A percentile compares a stretch with the other conserved stretches of the same genome.
These are phyloP conservation scores for Pomatostomus ruficeps DNA, from an alignment of 2,113 vertebrate species.

Conservation along the genomic window DNA sequence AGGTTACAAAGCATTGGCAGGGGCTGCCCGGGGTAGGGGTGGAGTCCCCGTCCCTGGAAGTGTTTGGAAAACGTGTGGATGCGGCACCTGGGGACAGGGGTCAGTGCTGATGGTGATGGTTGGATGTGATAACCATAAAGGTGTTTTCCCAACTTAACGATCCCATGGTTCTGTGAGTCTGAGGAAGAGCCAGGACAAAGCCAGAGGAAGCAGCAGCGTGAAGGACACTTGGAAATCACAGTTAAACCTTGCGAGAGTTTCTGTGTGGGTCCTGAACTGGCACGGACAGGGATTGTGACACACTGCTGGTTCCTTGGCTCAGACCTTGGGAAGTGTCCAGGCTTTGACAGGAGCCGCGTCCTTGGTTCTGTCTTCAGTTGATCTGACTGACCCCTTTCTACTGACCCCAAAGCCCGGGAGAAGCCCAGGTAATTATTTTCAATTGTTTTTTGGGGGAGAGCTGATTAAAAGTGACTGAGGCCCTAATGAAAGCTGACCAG, in stretches of 20 bases:
- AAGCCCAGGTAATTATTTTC: conserved; percentile 24
- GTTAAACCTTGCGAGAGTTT: not conserved
- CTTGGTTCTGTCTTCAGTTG: not conserved
- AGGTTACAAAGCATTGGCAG: not conserved
- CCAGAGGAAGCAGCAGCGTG: not conserved
- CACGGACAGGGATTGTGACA: not conserved
- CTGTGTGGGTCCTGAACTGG: not conserved
- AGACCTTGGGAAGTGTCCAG: not conserved
- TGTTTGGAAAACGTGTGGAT: no score
- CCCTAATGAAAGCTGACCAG: conserved; percentile 1
- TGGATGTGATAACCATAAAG: not conserved
- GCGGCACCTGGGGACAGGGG: not conserved
- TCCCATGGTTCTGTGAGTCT: not conserved
- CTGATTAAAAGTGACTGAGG: conserved; percentile 23
- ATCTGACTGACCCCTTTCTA: not conserved
- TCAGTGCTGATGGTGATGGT: not conserved
- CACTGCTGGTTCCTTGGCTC: not conserved
- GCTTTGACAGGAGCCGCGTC: not conserved
- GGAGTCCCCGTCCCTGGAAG: not conserved
- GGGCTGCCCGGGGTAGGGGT: not conserved
- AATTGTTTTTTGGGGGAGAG: not conserved
- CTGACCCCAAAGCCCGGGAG: not conserved
- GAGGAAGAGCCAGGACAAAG: not conserved
- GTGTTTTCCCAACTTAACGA: not conserved
- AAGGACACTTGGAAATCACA: not conserved